These are phyloP conservation scores for Elgaria multicarinata DNA, from an alignment of 2,113 vertebrate genomes.

Conservation along the genomic window DNA sequence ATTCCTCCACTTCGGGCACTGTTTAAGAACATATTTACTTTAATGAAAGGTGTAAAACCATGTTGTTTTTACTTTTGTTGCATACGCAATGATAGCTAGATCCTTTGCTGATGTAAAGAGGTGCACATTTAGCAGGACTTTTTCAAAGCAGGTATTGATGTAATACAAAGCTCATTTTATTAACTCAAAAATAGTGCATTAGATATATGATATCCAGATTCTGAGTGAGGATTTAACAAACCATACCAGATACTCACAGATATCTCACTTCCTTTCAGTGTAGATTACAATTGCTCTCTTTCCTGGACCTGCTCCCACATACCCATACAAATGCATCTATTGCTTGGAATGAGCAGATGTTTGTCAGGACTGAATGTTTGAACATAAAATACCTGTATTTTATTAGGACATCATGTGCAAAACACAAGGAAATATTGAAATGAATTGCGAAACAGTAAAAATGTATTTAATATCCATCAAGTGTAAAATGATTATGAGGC, in stretches of 20 bases:
- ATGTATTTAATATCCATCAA: constrained; percentile 35
- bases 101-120: constrained; percentile 11
- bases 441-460: constrained; percentile 50
- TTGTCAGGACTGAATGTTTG: constrained; percentile 5
- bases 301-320: not conserved
- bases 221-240: not conserved
- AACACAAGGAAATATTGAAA: constrained; percentile 43
- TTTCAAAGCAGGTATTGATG: not conserved
- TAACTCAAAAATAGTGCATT: constrained; percentile 6
- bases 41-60: not conserved
- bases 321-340: not conserved
- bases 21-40: not conserved
- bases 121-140: not conserved
- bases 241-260: constrained; percentile 15
- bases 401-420: constrained; percentile 42
- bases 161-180: not conserved
- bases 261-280: not conserved
- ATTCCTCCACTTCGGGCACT: not conserved
- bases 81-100: not conserved
- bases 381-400: constrained; percentile 29
- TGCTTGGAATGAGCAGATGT: constrained; percentile 6
- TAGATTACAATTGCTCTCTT: not conserved
- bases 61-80: constrained; percentile 11
- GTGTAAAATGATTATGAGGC: constrained; percentile 15
- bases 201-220: not conserved